A percentile compares a stretch with the other conserved stretches of the same genome.
These are phyloP conservation scores for Petrolisthes manimaculis DNA, from an alignment of 2,888 invertebrate genomes.

Conservation along the genomic window DNA sequence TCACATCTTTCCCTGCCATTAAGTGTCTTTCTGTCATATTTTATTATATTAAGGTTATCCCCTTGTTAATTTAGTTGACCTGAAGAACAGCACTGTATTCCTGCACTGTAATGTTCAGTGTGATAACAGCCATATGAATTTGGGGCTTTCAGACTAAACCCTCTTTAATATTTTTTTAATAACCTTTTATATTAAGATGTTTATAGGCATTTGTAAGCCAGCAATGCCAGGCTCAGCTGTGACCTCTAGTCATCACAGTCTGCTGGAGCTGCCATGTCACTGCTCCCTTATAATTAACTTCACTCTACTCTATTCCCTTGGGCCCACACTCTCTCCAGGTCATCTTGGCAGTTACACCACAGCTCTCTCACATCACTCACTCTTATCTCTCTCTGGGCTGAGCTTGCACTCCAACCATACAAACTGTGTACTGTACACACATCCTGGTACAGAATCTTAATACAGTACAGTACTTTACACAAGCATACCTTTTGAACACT, in stretches of 20 bases:
- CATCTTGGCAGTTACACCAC: too few species aligned
- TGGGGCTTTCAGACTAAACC: conserved; percentile 28
- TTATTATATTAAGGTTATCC: conserved; percentile 11
- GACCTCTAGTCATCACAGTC: conserved; percentile 14
- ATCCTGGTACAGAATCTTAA: too few species aligned
- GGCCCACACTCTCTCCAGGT: too few species aligned
- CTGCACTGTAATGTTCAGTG: background rate
- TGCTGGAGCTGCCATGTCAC: conserved; percentile 1
- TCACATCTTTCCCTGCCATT: background rate
- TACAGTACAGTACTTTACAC: too few species aligned
- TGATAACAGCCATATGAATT: conserved; percentile 28
- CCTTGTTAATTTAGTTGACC: background rate
- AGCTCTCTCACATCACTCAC: too few species aligned
- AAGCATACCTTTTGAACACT: too few species aligned
- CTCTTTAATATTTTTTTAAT: conserved; percentile 19
- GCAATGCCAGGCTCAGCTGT: background rate
- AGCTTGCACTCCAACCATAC: too few species aligned
- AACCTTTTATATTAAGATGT: conserved; percentile 10
- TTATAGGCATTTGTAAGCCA: background rate
- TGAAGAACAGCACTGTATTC: conserved; percentile 18
- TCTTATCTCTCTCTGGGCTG: too few species aligned
- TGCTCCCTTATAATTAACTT: background rate
- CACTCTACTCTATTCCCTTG: too few species aligned
- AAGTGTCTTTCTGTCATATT: conserved; percentile 31
- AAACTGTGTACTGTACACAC: too few species aligned